Evolutionary conservation across 2,888 invertebrate genomes (phyloP).

Genomic region (Stenoptilia bipunctidactyla): DNA sequence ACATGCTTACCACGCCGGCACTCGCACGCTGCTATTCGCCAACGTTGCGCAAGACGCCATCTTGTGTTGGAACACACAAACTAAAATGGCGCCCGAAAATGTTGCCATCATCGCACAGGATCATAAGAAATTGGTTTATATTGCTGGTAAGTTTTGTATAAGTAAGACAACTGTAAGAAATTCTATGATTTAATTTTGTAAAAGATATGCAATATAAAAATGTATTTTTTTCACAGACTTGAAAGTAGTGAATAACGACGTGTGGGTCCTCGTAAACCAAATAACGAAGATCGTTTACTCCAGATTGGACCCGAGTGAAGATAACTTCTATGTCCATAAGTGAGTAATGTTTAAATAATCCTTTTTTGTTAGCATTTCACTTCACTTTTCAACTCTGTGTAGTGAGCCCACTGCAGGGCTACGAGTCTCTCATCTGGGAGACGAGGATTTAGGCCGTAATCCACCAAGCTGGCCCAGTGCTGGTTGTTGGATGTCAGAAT

Average conservation of each 20-base stretch:
- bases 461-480: too few species aligned
- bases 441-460: too few species aligned
- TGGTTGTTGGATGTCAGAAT: not conserved
- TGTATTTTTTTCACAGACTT: constrained; percentile 31
- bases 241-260: constrained; percentile 66
- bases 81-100: constrained; percentile 59
- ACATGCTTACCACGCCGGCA: constrained; percentile 73
- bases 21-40: constrained; percentile 76
- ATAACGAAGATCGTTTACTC: constrained; percentile 77
- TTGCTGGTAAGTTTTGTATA: constrained; percentile 67
- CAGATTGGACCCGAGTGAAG: constrained; percentile 57
- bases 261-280: constrained; percentile 77
- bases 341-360: constrained; percentile 17
- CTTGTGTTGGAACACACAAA: constrained; percentile 80
- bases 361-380: not conserved
- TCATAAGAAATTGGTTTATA: constrained; percentile 76
- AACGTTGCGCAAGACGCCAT: constrained; percentile 80
- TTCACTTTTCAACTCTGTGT: too few species aligned
- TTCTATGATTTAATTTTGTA: not conserved
- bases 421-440: too few species aligned
- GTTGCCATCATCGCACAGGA: constrained; percentile 73
- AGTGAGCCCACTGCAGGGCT: too few species aligned
- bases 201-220: not conserved
- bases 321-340: constrained; percentile 73
- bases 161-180: not conserved